These are phyloP conservation scores for Antennarius striatus DNA, from an alignment of 2,113 vertebrate species.

Conservation along the genomic window DNA sequence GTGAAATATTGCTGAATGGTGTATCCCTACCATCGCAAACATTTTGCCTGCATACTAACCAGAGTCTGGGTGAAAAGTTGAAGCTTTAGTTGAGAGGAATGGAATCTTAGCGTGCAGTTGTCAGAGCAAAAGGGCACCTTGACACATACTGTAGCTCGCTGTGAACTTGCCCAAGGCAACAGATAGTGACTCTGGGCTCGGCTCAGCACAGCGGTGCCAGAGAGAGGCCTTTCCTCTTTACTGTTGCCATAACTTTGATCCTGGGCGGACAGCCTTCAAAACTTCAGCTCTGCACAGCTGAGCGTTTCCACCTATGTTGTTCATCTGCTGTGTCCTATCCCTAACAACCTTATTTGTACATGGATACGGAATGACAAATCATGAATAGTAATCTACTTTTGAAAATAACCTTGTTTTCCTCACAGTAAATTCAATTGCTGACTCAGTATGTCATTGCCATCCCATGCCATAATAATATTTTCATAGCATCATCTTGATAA, in stretches of 20 bases:
- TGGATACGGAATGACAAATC: no score
- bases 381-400: no score
- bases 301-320: no score
- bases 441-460: not conserved
- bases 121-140: slow-evolving; percentile 71
- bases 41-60: not conserved
- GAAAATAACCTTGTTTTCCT: no score
- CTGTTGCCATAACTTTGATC: slow-evolving; percentile 36
- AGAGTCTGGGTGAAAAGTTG: slow-evolving; percentile 19
- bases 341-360: no score
- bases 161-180: slow-evolving; percentile 61
- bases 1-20: not conserved
- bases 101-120: slow-evolving; percentile 63
- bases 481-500: slow-evolving; percentile 17
- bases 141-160: slow-evolving; percentile 64
- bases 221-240: slow-evolving; percentile 26
- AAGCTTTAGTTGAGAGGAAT: slow-evolving; percentile 43
- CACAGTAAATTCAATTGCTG: not conserved
- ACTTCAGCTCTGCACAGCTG: not conserved
- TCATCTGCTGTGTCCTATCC: no score
- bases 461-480: not conserved
- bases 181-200: slow-evolving; percentile 47
- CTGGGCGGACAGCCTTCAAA: not conserved
- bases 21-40: not conserved
- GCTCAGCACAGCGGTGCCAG: slow-evolving; percentile 39